Conservation (phyloP, 1,140 invertebrate genomes). For the Chymomyza costata region DNA sequence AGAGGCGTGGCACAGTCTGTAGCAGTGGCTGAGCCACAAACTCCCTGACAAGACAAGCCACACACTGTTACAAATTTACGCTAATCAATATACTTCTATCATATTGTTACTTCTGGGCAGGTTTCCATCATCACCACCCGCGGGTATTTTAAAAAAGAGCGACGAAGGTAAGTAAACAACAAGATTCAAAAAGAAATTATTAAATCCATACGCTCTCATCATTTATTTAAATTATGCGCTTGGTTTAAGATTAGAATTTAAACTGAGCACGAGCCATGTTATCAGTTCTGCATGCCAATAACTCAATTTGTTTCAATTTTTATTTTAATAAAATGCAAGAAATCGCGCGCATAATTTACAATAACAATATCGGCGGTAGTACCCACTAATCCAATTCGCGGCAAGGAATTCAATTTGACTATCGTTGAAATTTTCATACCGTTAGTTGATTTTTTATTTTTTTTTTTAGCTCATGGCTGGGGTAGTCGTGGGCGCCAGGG, state of each 20-base stretch:
- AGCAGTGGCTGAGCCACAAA: slow-evolving; percentile 6
- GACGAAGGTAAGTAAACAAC: slow-evolving; percentile 69
- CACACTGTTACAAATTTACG: slow-evolving; percentile 46
- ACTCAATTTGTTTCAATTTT: slow-evolving; percentile 50
- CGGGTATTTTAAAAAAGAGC: slow-evolving; percentile 72
- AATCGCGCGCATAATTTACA: slow-evolving; percentile 65
- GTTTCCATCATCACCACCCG: slow-evolving; percentile 71
- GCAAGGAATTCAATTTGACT: slow-evolving; percentile 62
- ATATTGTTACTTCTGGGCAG: slow-evolving; percentile 43
- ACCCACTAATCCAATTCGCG: slow-evolving; percentile 73
- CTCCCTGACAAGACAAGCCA: slow-evolving; percentile 45
- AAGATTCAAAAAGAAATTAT: slow-evolving; percentile 43
- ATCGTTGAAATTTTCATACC: slow-evolving; percentile 34
- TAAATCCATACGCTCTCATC: slow-evolving; percentile 50
- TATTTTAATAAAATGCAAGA: slow-evolving; percentile 42
- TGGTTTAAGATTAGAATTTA: neutral
- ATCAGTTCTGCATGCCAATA: slow-evolving; percentile 47
- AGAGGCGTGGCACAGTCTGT: slow-evolving; percentile 1
- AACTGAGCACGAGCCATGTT: slow-evolving; percentile 2
- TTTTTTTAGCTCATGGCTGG: neutral
- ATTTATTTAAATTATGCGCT: slow-evolving; percentile 66
- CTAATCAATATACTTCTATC: slow-evolving; percentile 50
- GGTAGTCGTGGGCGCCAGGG: too few relatives aligned
- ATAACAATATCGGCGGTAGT: slow-evolving; percentile 69
- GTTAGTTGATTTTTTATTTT: neutral